Base-by-base conservation (phyloP, 1,140 invertebrate species). In the Teleopsis dalmanni region DNA sequence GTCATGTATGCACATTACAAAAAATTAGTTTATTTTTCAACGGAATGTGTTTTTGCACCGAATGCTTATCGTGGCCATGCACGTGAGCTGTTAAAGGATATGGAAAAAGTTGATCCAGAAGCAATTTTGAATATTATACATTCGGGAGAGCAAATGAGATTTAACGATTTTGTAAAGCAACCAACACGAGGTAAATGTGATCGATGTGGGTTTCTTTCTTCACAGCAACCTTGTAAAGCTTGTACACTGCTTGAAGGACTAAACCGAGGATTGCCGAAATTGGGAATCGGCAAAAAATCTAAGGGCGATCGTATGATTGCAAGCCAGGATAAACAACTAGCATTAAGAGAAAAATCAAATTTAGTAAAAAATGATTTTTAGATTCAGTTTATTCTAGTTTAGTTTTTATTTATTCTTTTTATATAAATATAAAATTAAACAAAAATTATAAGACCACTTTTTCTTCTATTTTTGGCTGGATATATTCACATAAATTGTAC, bases 1-100 rank as follows among this genome's bases (percentile, higher is more conserved):
- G 97, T 99, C 0, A 96, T 99, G 91, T 99, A 98, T 76, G 95
- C 95, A 2, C 93, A 96, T 72, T 97, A 93, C 66, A 95, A 95
- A 70, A 89, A 90, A 58, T 72, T 99, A n/a, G 83, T 97, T 33
- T 99, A 99, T 68, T 99, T 99, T 74, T 97, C 94, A 9, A 99
- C 96, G 0, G 97, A 99, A 73, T 99, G 96, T 76, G 83, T 95
- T 31, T 99, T 98, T 77, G 90, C 96, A 13, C 97, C 97, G 16
- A 95, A 99, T 78, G 94, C 97, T 0, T 99, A 98, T 70, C 78
- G 95, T 62, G 95, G 95, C 2, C 84, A 96, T 77, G 94, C 91
- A 4, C 75, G 96, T 60, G 81, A 88, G 14, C 87, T 91, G 58
- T 78, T 99, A 1, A 99, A 99, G 73, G 92, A 99, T 75, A 75